Evolutionary conservation across 1,140 invertebrate species (phyloP), one percentile per base, ranked within the genome.

Genomic region (Drosophila triauraria): DNA sequence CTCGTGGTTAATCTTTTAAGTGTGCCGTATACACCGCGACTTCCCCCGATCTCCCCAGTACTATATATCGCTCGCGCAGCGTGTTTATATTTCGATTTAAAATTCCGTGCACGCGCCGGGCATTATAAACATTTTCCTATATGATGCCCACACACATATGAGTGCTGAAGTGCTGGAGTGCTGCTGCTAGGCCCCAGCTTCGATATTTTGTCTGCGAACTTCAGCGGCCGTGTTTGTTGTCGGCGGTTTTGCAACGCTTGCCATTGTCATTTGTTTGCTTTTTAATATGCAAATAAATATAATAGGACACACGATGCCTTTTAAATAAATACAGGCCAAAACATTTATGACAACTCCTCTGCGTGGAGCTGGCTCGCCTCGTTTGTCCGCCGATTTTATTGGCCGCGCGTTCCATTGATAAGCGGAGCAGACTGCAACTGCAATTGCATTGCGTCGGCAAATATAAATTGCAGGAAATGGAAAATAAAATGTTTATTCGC

Each of bases 281-380:
- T 88, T 87, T 78, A 79, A 83, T 88, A 80, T 88, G 84, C 80
- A 87, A 87, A 87, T 83, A 88, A 87, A 87, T 83, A 83, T 78
- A 60, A 77, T 77, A 69, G 50, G 48, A 77, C 46, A 76, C 54
- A 59, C 74, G 65, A 71, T 70, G 69, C 65, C 47, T 71, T 71
- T 71, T 58, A 80, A 86, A 87, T 87, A 87, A 87, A 87, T 88
- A 88, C 70, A 71, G 51, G 32, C 40, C 58, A 78, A 78, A 78
- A 78, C 75, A 78, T 78, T 78, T 78, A 78, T 78, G 76, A 77
- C 75, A 77, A 68, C 63, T 77, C 47, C 69, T 54, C 74, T 42
- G 54, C 42, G n/a, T 32, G 50, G 15, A 12, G 32, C 32, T 10
- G 59, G 46, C 27, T 35, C 20, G 44, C 43, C 23, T 30, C 23